These are phyloP conservation scores for Ashinkailepas kermadecensis DNA, from an alignment of 2,888 invertebrate species.

Conservation along the genomic window DNA sequence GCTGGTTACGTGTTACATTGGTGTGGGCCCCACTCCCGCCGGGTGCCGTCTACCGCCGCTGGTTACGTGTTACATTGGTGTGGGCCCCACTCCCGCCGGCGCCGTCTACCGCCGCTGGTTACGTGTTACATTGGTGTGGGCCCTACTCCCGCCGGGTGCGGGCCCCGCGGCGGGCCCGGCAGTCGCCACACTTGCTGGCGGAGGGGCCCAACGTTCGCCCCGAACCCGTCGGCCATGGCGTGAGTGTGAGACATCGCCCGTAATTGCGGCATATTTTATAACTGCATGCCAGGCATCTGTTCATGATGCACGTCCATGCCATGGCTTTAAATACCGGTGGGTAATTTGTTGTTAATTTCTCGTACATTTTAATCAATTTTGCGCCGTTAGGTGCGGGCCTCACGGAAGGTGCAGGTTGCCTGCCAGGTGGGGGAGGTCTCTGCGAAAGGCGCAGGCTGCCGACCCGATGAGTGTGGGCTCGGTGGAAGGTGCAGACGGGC, in stretches of 20 bases:
- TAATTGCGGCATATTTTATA: background rate
- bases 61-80: too few species aligned
- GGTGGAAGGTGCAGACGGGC: too few species aligned
- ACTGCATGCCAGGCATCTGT: background rate
- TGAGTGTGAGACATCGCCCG: background rate
- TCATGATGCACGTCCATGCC: background rate
- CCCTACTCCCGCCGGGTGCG: too few species aligned
- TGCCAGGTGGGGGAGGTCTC: too few species aligned
- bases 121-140: too few species aligned
- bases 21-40: too few species aligned
- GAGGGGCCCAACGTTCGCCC: background rate
- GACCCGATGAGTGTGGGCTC: too few species aligned
- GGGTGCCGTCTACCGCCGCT: too few species aligned
- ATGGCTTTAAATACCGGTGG: background rate
- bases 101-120: too few species aligned
- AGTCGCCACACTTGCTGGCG: background rate
- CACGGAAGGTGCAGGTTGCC: background rate
- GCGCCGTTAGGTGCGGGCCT: background rate
- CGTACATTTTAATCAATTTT: background rate
- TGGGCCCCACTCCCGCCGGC: too few species aligned
- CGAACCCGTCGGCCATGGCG: background rate
- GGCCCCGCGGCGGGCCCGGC: background rate
- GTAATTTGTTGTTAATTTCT: conserved; percentile 20
- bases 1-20: too few species aligned
- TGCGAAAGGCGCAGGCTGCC: too few species aligned